Percentiles rank a stretch among this genome's conserved stretches.
Conservation (phyloP, 2,113 vertebrate genomes). For the Ginglymostoma cirratum region DNA sequence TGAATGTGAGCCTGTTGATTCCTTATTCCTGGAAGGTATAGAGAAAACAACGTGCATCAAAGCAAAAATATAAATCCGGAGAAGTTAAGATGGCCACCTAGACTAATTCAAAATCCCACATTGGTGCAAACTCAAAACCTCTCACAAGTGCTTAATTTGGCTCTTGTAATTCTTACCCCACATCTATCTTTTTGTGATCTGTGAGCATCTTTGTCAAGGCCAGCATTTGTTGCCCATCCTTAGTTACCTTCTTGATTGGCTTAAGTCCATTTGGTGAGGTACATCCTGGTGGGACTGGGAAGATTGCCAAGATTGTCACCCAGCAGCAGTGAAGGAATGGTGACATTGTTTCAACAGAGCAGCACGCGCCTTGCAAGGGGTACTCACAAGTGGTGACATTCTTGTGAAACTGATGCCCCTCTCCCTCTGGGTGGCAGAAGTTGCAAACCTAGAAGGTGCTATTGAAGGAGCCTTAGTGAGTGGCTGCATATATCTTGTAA, state of each 20-base stretch:
- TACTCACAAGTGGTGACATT: background rate
- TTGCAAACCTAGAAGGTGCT: background rate
- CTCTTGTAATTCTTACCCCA: background rate
- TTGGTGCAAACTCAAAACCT: background rate
- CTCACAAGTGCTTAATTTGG: background rate
- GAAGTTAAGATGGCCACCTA: background rate
- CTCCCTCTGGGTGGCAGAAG: background rate
- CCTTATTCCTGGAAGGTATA: background rate
- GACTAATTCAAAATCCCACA: background rate
- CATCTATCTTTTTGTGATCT: background rate
- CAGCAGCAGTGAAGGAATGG: background rate
- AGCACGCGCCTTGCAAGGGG: background rate
- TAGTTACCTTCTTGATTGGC: background rate
- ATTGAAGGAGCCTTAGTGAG: background rate
- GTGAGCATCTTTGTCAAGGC: background rate
- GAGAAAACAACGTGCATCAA: background rate
- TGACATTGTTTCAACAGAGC: background rate
- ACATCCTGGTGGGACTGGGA: background rate
- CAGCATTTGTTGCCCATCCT: background rate
- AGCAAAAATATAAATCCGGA: background rate
- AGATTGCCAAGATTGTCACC: background rate
- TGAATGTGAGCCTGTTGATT: background rate
- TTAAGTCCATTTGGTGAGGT: background rate
- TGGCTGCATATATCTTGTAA: background rate
- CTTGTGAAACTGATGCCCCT: background rate